Evolutionary conservation across 2,797 vertebrate species (phyloP), one percentile per base, ranked within the genome.

Genomic region (Microchirus variegatus): DNA sequence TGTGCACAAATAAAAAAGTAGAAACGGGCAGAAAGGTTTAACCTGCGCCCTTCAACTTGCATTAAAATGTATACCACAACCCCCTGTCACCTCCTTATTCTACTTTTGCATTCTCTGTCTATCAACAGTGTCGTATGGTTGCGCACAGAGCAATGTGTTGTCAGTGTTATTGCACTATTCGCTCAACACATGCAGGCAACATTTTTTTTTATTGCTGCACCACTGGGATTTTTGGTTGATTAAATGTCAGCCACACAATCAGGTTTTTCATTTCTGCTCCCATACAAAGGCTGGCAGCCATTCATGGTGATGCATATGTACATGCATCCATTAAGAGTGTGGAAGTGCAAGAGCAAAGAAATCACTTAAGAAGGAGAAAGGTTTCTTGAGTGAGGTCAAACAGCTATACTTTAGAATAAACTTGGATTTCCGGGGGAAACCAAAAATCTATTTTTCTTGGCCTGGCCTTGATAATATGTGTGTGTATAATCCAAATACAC

Each of bases 91-190:
- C 13, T 14, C n/a, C 51, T 44, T 11, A 22, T n/a, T 52, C 17
- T 53, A 17, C 45, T 45, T 64, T 53, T 70, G 6, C 17, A 54
- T 59, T 48, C 15, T 2, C 16, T 56, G n/a, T 60, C 50, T 53
- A 51, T 66, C 17, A 59, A 47, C n/a, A n/a, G 10, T 50, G 49
- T 59, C 22, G 2, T 7, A 26, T 46, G 40, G 41, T 46, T 11
- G 17, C 47, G 69, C 41, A 38, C 16, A 46, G 46, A 59, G 15
- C 1, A 5, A 63, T 31, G 22, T 40, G 41, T 12, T n/a, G 8
- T n/a, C 4, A 0, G 18, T 16, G 53, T 42, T 56, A 17, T 37
- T 22, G 16, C 56, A 7, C 45, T 15, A 31, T 65, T 65, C 22
- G 14, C 18, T 65, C 35, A 10, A 18, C 11, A 38, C 13, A 42